Evolutionary conservation across 1,140 invertebrate species (phyloP).

Genomic region (Drosophila baimaii): DNA sequence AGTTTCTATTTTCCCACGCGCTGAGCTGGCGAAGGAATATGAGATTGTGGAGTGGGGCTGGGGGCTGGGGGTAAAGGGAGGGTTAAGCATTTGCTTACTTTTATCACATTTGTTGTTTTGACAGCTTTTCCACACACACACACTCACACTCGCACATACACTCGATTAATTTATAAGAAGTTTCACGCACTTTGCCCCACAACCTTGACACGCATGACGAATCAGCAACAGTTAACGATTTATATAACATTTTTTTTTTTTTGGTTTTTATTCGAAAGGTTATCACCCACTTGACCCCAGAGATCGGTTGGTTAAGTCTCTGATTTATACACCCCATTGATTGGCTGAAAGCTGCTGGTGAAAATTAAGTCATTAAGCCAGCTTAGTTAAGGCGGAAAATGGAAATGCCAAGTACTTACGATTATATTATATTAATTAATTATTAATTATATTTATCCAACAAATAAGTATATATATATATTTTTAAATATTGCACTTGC

Average conservation of each 20-base stretch:
- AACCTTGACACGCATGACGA: constrained; percentile 50
- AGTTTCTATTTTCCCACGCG: constrained; percentile 67
- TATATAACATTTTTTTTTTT: constrained; percentile 3
- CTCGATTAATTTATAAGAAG: constrained; percentile 59
- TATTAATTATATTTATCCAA: too few species aligned
- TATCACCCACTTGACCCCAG: constrained; percentile 13
- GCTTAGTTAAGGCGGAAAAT: neutral
- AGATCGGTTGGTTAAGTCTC: neutral
- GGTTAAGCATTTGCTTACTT: constrained; percentile 52
- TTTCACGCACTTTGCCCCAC: constrained; percentile 54
- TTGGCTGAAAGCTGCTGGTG: neutral
- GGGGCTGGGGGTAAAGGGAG: constrained; percentile 2
- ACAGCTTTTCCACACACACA: constrained; percentile 37
- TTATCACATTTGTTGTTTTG: constrained; percentile 70
- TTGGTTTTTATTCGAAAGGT: neutral
- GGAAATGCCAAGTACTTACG: neutral
- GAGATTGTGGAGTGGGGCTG: constrained; percentile 29
- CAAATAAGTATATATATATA: too few species aligned
- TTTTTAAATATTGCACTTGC: too few species aligned
- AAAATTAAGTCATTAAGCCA: neutral
- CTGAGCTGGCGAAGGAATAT: constrained; percentile 25
- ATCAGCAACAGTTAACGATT: constrained; percentile 26
- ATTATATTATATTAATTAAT: too few species aligned
- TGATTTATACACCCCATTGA: neutral
- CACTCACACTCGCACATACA: constrained; percentile 12